Conservation (phyloP, 2,888 invertebrate species). For the Alloplasta piceator region DNA sequence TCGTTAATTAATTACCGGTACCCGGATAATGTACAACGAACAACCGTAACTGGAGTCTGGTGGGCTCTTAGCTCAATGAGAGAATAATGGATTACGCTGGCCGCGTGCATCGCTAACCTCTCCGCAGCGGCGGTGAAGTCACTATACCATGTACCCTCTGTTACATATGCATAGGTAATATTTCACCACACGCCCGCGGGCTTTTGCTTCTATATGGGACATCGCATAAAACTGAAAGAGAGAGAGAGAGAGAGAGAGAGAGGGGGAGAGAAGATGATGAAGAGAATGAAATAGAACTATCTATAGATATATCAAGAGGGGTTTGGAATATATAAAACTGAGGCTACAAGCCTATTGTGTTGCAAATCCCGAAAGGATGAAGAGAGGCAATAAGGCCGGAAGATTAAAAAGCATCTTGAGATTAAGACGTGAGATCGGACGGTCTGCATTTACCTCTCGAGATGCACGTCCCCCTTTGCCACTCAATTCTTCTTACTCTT, state of each 20-base stretch:
- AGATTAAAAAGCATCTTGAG: conserved; percentile 63
- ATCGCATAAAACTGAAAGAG: too few species aligned
- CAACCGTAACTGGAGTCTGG: conserved; percentile 57
- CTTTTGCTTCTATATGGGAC: conserved; percentile 7
- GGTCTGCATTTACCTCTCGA: conserved; percentile 51
- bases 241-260: too few species aligned
- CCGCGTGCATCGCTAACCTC: conserved; percentile 50
- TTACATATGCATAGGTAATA: conserved; percentile 9
- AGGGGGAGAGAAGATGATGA: too few species aligned
- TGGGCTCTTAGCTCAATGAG: conserved; percentile 64
- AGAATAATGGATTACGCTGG: conserved; percentile 63
- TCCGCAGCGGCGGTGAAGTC: conserved; percentile 15
- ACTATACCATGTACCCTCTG: conserved; percentile 12
- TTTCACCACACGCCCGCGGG: conserved; percentile 24
- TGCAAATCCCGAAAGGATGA: conserved; percentile 17
- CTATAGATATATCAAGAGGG: neutral
- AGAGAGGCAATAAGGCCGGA: conserved; percentile 29
- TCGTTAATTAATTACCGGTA: conserved; percentile 64
- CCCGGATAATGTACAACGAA: conserved; percentile 60
- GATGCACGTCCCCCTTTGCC: neutral
- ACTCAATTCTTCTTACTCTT: conserved; percentile 5
- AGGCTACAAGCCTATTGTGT: conserved; percentile 36
- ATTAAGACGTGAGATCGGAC: conserved; percentile 73
- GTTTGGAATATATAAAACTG: conserved; percentile 10
- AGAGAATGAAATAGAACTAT: neutral